Evolutionary conservation across 2,888 invertebrate genomes (phyloP).

Genomic region (Ophion ellenae): DNA sequence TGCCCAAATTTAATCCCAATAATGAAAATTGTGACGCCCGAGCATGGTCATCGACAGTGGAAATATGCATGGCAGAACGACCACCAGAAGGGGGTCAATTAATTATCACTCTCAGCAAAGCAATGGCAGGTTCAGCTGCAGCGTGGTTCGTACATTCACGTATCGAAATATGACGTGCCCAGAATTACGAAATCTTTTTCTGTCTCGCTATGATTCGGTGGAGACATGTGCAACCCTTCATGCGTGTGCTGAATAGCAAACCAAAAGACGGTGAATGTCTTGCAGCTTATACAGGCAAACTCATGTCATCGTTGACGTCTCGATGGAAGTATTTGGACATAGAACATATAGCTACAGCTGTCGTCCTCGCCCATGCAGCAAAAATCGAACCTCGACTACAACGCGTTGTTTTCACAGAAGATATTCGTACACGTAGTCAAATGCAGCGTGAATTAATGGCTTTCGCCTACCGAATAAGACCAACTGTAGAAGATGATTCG

Average conservation of each 20-base stretch:
- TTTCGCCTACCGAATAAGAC: not conserved
- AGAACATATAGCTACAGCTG: not conserved
- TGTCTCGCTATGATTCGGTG: not conserved
- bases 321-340: not conserved
- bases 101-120: not conserved
- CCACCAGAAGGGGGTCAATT: not conserved
- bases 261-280: not conserved
- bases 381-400: not conserved
- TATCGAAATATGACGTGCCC: not conserved
- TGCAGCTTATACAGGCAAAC: not conserved
- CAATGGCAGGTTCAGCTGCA: not conserved
- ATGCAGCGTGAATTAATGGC: slow-evolving; percentile 9
- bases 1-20: not conserved
- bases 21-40: not conserved
- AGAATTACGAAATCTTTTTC: not conserved
- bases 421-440: not conserved
- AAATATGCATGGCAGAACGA: not conserved
- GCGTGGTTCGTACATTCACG: not conserved
- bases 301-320: not conserved
- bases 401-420: not conserved
- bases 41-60: not conserved
- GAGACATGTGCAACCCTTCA: not conserved
- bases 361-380: not conserved
- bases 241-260: not conserved
- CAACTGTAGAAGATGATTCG: not conserved